Conservation (phyloP, 2,797 vertebrate species). For the Psittacula derbiana region DNA sequence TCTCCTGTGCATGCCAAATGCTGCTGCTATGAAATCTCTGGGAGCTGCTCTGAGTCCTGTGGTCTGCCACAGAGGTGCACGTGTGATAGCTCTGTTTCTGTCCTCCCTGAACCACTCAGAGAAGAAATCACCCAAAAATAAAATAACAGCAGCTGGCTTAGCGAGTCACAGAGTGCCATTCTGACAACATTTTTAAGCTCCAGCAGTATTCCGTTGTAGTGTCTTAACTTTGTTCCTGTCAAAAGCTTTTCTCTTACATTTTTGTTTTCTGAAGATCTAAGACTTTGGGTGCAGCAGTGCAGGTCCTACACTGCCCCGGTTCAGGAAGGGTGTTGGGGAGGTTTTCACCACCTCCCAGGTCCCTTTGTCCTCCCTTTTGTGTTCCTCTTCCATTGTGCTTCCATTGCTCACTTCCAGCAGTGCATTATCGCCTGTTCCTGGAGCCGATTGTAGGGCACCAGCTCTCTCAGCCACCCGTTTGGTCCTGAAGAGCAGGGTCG, state of each 20-base stretch:
- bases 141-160: neutral
- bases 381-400: accelerated
- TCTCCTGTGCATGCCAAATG: neutral
- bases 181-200: neutral
- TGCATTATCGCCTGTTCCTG: accelerated
- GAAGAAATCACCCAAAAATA: neutral
- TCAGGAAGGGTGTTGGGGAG: neutral
- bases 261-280: neutral
- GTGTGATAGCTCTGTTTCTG: neutral
- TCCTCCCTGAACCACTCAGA: neutral
- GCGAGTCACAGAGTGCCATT: neutral
- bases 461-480: accelerated
- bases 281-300: neutral
- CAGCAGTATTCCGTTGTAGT: neutral
- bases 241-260: neutral
- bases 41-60: neutral
- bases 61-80: accelerated
- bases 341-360: neutral
- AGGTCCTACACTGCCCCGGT: accelerated
- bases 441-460: accelerated
- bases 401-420: accelerated
- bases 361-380: neutral
- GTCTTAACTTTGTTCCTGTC: neutral
- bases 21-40: neutral
- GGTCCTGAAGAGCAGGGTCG: accelerated